These are phyloP conservation scores for Paradoxurus hermaphroditus DNA, from an alignment of 2,113 vertebrate genomes.

Conservation along the genomic window DNA sequence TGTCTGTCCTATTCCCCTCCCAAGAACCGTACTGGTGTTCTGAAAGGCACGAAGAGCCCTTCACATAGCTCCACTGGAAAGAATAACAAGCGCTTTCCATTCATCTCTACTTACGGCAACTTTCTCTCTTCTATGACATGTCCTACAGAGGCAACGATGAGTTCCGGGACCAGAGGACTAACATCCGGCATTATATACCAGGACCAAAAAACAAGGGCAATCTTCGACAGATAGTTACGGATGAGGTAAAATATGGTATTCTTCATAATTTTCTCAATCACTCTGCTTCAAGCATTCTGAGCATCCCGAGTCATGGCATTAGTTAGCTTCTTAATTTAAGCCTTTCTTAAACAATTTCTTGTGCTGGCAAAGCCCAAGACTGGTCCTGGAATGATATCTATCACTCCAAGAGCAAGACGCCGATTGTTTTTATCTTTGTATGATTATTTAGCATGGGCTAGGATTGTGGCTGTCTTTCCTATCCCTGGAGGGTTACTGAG, in stretches of 20 bases:
- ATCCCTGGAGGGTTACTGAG: slow-evolving; percentile 91
- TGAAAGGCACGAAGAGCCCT: slow-evolving; percentile 91
- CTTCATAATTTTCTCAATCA: slow-evolving; percentile 92
- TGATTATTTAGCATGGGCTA: slow-evolving; percentile 89
- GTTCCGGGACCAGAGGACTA: slow-evolving; percentile 86
- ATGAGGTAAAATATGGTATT: slow-evolving; percentile 93
- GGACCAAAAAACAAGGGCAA: slow-evolving; percentile 90
- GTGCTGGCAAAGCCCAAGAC: slow-evolving; percentile 91
- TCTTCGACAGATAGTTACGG: slow-evolving; percentile 93
- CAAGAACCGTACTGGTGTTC: slow-evolving; percentile 90
- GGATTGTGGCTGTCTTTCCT: slow-evolving; percentile 91
- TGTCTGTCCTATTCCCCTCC: slow-evolving; percentile 85
- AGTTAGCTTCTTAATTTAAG: slow-evolving; percentile 91
- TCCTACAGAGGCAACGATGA: slow-evolving; percentile 89
- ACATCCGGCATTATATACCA: slow-evolving; percentile 91
- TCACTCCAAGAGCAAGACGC: slow-evolving; percentile 91
- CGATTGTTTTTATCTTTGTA: slow-evolving; percentile 88
- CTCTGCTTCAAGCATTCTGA: slow-evolving; percentile 90
- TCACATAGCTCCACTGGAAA: slow-evolving; percentile 90
- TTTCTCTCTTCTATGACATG: slow-evolving; percentile 87
- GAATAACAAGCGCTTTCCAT: slow-evolving; percentile 89
- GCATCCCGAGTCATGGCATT: slow-evolving; percentile 92
- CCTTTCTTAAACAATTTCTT: slow-evolving; percentile 93
- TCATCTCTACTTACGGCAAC: slow-evolving; percentile 86
- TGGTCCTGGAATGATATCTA: slow-evolving; percentile 89